Evolutionary conservation across 2,797 vertebrate genomes (phyloP), one percentile per base, ranked within the genome.

Genomic region (Columba guinea): DNA sequence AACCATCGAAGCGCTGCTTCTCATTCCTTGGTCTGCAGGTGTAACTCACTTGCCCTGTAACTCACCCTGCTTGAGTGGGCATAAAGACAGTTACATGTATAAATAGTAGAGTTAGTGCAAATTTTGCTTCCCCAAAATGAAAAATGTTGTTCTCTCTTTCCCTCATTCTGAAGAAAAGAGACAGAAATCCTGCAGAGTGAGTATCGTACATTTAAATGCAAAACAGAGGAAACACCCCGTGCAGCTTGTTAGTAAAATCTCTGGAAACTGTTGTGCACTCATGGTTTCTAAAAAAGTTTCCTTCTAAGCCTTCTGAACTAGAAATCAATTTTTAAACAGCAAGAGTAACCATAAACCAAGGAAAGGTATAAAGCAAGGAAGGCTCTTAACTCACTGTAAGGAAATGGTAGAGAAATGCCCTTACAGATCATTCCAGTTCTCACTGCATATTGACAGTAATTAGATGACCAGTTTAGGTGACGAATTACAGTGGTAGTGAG

Each of bases 21-120:
- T 59, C 3, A 1, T 30, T 80, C 19, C 34, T 34, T 81, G 37
- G 26, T 49, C 32, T 60, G n/a, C 26, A 9, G 0, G 0, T 7
- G 58, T 30, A 23, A 55, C 48, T 85, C 52, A 6, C 35, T 63
- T 21, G 21, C 35, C 0, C 0, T 64, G 23, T 48, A 49, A 69
- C 34, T 44, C 9, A 2, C 13, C 84, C 20, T 81, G n/a, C 65
- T 53, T 26, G 37, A 41, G 4, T 9, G 23, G 63, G 15, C 13
- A 60, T 58, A 53, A 64, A 64, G 74, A 46, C 20, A 46, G 11
- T 44, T 44, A 18, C 9, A 10, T 1, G 0, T 30, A 41, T 27
- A 59, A 79, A 67, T 56, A 5, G 13, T 60, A 53, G n/a, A 71
- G 11, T 74, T 32, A 17, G 12, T 28, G 26, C 65, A 84, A n/a